Conservation (phyloP, 1,140 invertebrate species). For the Arctopsyche grandis region DNA sequence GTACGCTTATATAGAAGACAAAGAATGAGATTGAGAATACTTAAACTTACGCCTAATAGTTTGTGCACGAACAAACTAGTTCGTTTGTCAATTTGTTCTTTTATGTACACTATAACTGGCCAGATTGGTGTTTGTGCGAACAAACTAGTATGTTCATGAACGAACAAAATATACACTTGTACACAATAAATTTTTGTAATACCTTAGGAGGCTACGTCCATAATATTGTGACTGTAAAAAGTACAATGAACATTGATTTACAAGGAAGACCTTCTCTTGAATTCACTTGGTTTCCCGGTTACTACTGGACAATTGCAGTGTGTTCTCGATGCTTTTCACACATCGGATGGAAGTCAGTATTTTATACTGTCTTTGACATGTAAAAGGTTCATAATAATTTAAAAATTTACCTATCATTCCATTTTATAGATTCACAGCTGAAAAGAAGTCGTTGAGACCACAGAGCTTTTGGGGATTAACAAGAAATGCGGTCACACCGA, state of each 20-base stretch:
- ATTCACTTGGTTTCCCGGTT: constrained; percentile 87
- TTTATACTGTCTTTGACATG: not conserved
- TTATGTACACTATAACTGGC: too few relatives aligned
- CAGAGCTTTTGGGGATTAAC: constrained; percentile 73
- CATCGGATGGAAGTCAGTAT: constrained; percentile 72
- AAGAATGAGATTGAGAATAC: too few relatives aligned
- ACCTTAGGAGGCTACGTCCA: constrained; percentile 76
- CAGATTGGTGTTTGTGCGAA: too few relatives aligned
- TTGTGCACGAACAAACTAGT: too few relatives aligned
- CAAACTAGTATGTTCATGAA: too few relatives aligned
- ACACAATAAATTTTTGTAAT: not conserved
- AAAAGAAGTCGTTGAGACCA: constrained; percentile 66
- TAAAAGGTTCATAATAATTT: not conserved
- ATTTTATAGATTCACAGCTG: constrained; percentile 68
- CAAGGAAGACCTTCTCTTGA: constrained; percentile 70
- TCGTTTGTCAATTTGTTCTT: too few relatives aligned
- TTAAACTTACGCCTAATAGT: too few relatives aligned
- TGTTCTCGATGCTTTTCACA: constrained; percentile 74
- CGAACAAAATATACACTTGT: too few relatives aligned
- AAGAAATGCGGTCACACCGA: constrained; percentile 35
- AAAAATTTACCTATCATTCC: not conserved
- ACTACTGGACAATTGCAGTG: constrained; percentile 77
- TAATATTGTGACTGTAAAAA: constrained; percentile 78
- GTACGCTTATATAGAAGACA: too few relatives aligned
- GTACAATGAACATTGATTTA: constrained; percentile 67